Evolutionary conservation across 2,888 invertebrate species (phyloP), one percentile per base, ranked within the genome.

Genomic region (Drosophila subquinaria): DNA sequence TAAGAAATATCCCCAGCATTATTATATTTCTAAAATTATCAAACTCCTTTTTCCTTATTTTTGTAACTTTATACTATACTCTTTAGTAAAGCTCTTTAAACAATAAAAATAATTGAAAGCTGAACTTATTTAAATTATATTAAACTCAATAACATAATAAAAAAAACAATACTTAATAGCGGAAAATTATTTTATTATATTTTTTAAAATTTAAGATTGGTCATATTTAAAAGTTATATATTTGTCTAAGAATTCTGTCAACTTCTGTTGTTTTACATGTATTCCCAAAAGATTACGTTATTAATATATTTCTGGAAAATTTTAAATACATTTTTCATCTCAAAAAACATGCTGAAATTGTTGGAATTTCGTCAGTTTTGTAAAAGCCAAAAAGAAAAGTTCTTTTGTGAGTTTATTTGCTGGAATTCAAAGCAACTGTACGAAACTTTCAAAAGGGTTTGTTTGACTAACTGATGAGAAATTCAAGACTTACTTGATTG

Each of bases 291-390:
- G 23, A 8, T 45, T 13, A 8, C n/a, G 3, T 13, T 36, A 4
- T 36, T 36, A 8, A 45, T 1, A 2, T 35, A 56, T 10, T 56
- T 56, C 6, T 8, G 20, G n/a, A 33, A 5, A 20, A 33, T 20
- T 56, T 56, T 56, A 8, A 45, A 45, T 8, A 56, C 23, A 11
- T 11, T 43, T 15, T 35, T 45, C 4, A 45, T 2, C 15, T 56
- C 43, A 20, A 15, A 45, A 10, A 56, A 45, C 56, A 56, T 56
- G n/a, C 33, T 45, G 23, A 45, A 36, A 17, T 51, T 35, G 8
- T 15, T 15, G 11, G 9, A 45, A 45, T 11, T 48, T 15, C 11
- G 5, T 17, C 2, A 17, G n/a, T 27, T 6, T 8, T 36, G 5
- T 11, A 4, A 5, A 20, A 15, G 20, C 20, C 43, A 17, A 43